Evolutionary conservation across 2,113 vertebrate species (phyloP), one percentile per base, ranked within the genome.

Genomic region (Orientallactaga bullata): DNA sequence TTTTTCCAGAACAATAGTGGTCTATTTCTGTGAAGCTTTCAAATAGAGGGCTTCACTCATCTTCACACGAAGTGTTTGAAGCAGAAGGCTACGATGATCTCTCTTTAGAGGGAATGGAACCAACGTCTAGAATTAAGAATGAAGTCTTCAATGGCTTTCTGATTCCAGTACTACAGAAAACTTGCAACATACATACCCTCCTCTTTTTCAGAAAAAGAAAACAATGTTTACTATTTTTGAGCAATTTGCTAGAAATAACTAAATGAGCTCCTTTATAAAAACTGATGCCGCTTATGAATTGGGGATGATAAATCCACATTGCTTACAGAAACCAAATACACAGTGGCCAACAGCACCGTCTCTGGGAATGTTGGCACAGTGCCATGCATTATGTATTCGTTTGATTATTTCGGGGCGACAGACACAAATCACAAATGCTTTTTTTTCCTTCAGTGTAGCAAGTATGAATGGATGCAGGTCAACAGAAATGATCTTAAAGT

Each of bases 371-470:
- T 2, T 15, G 8, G n/a, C 4, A 15, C 2, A n/a, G 13, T 73
- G 65, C 60, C 1, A 42, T 78, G 32, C 58, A 61, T 17, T 39
- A 20, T 63, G 12, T 42, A 23, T 89, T 65, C 47, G 8, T 88
- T 79, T 39, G 0, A 69, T 20, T 6, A 35, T 78, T 73, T 61
- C n/a, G 77, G 88, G 16, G 7, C 4, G 90, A 91, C 83, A 74
- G 12, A 79, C 85, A n/a, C 12, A 84, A 89, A 87, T 69, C 85
- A n/a, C 12, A 84, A 89, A 87, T 69, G 16, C 60, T 89, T 81
- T 68, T 61, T 4, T 8, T 7, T 51, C 7, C 7, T 12, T 55
- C 55, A 68, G 5, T 20, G 7, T 76, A 35, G 26, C 63, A 84
- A 87, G 32, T 35, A 71, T 21, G 68, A 80, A 30, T 71, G 63